Conservation (phyloP, 2,888 invertebrate genomes). For the Beris chalybata region DNA sequence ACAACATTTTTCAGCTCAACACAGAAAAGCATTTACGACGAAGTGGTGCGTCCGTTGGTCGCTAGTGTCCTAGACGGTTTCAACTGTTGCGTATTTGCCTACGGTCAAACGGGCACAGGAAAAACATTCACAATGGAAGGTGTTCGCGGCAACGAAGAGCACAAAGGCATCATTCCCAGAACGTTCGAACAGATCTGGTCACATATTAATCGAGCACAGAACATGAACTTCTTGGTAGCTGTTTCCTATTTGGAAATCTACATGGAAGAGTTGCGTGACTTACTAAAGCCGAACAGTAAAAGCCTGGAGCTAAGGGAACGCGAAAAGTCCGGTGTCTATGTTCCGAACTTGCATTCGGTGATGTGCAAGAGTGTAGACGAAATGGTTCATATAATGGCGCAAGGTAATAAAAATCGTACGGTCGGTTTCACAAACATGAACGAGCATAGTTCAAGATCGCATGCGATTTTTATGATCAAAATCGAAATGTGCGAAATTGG, state of each 20-base stretch:
- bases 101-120: constrained; percentile 98
- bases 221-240: constrained; percentile 93
- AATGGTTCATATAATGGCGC: constrained; percentile 90
- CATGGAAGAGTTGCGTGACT: constrained; percentile 83
- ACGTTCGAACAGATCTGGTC: constrained; percentile 97
- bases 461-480: constrained; percentile 97
- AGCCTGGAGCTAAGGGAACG: constrained; percentile 68
- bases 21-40: constrained; percentile 93
- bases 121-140: constrained; percentile 75
- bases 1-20: constrained; percentile 64
- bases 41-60: constrained; percentile 92
- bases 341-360: constrained; percentile 91
- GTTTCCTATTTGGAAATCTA: constrained; percentile 98
- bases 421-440: constrained; percentile 98
- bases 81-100: constrained; percentile 99
- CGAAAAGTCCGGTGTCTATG: constrained; percentile 82
- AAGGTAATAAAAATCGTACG: constrained; percentile 93
- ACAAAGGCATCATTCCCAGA: constrained; percentile 85
- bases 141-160: constrained; percentile 64
- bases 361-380: constrained; percentile 93
- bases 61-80: constrained; percentile 96
- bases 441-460: constrained; percentile 95
- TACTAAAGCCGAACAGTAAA: constrained; percentile 64
- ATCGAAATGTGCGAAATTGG: constrained; percentile 88
- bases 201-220: constrained; percentile 86